phyloP scores from a whole-genome alignment of 2,888 invertebrate species.

The Periphyllus acericola region DNA sequence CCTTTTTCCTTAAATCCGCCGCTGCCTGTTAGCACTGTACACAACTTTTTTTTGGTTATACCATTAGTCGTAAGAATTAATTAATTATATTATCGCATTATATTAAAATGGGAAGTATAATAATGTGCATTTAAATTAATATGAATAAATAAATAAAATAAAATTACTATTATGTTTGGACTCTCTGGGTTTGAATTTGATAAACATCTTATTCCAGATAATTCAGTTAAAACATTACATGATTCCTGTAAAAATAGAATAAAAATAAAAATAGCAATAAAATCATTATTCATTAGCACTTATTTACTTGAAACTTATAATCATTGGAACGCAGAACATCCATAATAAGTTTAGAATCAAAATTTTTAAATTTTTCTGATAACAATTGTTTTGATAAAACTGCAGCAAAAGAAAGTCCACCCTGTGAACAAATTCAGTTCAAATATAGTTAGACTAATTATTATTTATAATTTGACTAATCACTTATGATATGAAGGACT shows the following conservation, averaged over 20 bases:
- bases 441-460: neutral
- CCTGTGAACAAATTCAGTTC: slow-evolving; percentile 17
- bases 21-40: too few species aligned
- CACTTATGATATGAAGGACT: too few species aligned
- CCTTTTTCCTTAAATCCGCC: too few species aligned
- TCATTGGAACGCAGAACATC: slow-evolving; percentile 4
- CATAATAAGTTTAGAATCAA: slow-evolving; percentile 4
- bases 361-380: slow-evolving; percentile 31
- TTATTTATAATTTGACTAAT: too few species aligned
- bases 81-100: neutral
- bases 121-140: neutral
- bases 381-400: slow-evolving; percentile 39
- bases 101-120: neutral
- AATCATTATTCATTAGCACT: neutral
- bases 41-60: too few species aligned
- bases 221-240: slow-evolving; percentile 9
- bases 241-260: slow-evolving; percentile 18
- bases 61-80: neutral
- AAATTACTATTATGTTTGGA: slow-evolving; percentile 1
- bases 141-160: neutral
- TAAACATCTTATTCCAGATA: neutral
- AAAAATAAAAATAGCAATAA: neutral
- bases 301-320: slow-evolving; percentile 46
- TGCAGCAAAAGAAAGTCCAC: slow-evolving; percentile 30
- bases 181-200: slow-evolving; percentile 29